Percentiles rank a stretch among this genome's conserved stretches.
These are phyloP conservation scores for Eupithecia exiguata DNA, from an alignment of 2,888 invertebrate genomes.

Conservation along the genomic window DNA sequence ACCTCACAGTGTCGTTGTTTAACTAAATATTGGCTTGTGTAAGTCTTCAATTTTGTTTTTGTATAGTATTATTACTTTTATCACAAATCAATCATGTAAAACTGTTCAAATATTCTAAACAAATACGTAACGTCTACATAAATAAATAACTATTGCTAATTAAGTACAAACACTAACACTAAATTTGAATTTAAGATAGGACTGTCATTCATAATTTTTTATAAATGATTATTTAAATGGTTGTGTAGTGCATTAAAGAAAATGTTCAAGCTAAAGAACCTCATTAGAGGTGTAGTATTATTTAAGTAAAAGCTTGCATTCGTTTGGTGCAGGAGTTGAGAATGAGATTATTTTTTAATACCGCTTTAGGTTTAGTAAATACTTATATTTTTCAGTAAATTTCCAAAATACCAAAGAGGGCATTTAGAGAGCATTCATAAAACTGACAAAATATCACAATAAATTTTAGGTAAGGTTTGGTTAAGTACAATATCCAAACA, in stretches of 20 bases:
- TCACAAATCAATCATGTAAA: slow-evolving; percentile 77
- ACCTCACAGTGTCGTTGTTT: slow-evolving; percentile 58
- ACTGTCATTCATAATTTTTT: slow-evolving; percentile 23
- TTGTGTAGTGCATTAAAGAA: slow-evolving; percentile 2
- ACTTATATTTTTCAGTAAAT: slow-evolving; percentile 39
- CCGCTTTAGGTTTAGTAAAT: slow-evolving; percentile 36
- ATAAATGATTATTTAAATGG: slow-evolving; percentile 35
- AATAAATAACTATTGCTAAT: slow-evolving; percentile 80
- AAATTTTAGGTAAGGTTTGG: slow-evolving; percentile 72
- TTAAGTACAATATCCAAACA: slow-evolving; percentile 74
- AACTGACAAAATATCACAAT: slow-evolving; percentile 78
- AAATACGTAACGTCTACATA: slow-evolving; percentile 72
- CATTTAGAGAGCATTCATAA: slow-evolving; percentile 72
- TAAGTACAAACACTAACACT: slow-evolving; percentile 77
- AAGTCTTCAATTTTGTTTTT: slow-evolving; percentile 66
- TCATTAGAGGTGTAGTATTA: neutral
- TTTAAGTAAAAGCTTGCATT: slow-evolving; percentile 20
- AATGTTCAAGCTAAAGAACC: neutral
- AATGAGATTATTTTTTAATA: slow-evolving; percentile 43
- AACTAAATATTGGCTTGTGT: slow-evolving; percentile 59
- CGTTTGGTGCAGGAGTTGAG: slow-evolving; percentile 26
- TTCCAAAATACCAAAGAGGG: slow-evolving; percentile 45
- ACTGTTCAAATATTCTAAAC: slow-evolving; percentile 58
- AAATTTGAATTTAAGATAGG: slow-evolving; percentile 28
- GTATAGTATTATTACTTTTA: slow-evolving; percentile 82